Conservation (phyloP, 2,888 invertebrate species). For the Netelia inedita region DNA sequence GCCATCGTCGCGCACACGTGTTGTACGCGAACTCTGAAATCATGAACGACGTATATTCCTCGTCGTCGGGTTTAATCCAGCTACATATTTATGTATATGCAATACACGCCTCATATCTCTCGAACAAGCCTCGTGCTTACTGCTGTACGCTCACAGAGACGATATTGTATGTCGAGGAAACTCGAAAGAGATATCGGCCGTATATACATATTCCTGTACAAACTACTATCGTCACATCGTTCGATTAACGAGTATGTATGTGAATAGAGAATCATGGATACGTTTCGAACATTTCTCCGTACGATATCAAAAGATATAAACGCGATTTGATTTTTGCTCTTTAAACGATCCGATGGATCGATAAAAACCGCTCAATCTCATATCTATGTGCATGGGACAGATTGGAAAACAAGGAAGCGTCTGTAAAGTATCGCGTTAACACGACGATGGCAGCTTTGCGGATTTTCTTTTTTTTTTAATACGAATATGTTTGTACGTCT, state of each 20-base stretch:
- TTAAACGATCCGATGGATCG: not conserved
- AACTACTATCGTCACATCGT: constrained; percentile 26
- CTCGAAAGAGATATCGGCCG: not conserved
- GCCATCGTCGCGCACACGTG: constrained; percentile 43
- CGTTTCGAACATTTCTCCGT: too few species aligned
- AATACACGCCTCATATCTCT: constrained; percentile 29
- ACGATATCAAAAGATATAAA: too few species aligned
- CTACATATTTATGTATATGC: not conserved
- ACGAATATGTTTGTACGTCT: constrained; percentile 4
- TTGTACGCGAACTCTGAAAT: constrained; percentile 35
- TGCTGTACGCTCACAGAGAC: constrained; percentile 27
- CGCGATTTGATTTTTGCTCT: constrained; percentile 13
- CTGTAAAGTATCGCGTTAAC: not conserved
- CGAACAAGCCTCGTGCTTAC: constrained; percentile 17
- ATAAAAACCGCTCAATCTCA: not conserved
- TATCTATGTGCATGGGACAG: not conserved
- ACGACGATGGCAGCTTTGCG: not conserved
- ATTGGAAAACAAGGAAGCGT: not conserved
- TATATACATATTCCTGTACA: constrained; percentile 16
- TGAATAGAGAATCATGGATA: too few species aligned
- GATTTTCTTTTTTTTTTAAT: not conserved
- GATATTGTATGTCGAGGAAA: constrained; percentile 26
- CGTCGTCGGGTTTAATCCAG: not conserved
- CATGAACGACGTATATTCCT: constrained; percentile 5
- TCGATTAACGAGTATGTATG: not conserved